Evolutionary conservation across 2,113 vertebrate genomes (phyloP).

Genomic region (Pomatostomus ruficeps): DNA sequence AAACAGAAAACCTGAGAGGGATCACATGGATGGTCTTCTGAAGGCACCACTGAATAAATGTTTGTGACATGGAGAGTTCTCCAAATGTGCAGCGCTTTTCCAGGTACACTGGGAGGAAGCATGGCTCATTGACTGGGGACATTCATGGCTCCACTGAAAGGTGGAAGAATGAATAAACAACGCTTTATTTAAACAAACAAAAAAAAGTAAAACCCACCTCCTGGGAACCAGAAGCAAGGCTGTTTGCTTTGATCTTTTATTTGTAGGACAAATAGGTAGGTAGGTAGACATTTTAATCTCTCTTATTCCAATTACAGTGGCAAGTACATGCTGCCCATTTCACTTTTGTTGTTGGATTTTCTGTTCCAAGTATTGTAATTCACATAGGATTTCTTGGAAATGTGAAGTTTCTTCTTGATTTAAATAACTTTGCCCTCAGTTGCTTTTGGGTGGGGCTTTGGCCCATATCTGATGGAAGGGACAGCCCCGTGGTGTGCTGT

Average conservation of each 20-base stretch:
- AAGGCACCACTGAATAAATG: not conserved
- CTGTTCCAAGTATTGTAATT: not conserved
- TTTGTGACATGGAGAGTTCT: not conserved
- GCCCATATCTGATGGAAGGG: not conserved
- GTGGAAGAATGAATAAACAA: not conserved
- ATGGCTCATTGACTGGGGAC: not conserved
- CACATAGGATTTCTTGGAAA: not conserved
- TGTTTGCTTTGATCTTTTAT: constrained; percentile 15
- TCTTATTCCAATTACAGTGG: not conserved
- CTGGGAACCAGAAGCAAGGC: not conserved
- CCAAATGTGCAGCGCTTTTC: not conserved
- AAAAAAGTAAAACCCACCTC: not conserved
- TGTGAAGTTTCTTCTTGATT: not conserved
- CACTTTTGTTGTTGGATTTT: not conserved
- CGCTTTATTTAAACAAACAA: not conserved
- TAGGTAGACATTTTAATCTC: not conserved
- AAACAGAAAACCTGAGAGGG: not conserved
- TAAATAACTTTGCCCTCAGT: not conserved
- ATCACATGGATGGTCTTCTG: not conserved
- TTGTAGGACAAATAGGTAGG: too few species aligned
- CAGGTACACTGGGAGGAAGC: not conserved
- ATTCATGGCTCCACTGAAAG: not conserved
- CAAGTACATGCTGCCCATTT: not conserved
- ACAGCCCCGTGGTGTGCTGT: not conserved
- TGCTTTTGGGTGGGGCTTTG: not conserved